phyloP scores from a whole-genome alignment of 2,797 vertebrate species.

The Gephyroberyx darwinii region DNA sequence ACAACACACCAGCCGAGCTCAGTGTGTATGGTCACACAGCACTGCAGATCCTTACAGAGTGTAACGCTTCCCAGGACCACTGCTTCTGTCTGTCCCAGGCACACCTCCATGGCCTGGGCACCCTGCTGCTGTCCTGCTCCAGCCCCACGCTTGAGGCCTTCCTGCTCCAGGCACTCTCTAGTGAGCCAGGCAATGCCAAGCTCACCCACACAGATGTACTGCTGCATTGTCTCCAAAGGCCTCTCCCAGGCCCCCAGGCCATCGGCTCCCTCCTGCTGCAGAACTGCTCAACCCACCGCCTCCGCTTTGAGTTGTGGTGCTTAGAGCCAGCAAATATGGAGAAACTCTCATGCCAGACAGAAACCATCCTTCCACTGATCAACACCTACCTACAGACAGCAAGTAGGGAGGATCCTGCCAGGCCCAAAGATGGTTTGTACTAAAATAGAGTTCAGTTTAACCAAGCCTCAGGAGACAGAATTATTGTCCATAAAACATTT shows the following conservation, averaged over 20 bases:
- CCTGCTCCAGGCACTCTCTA: slow-evolving; percentile 81
- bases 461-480: neutral
- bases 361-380: slow-evolving; percentile 82
- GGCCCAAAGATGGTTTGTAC: slow-evolving; percentile 82
- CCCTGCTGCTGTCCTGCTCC: slow-evolving; percentile 82
- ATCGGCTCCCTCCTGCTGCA: slow-evolving; percentile 79
- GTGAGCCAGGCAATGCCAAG: slow-evolving; percentile 79
- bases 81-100: slow-evolving; percentile 77
- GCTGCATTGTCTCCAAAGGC: slow-evolving; percentile 82
- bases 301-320: slow-evolving; percentile 92
- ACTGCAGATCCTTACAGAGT: slow-evolving; percentile 83
- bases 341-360: slow-evolving; percentile 68
- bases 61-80: slow-evolving; percentile 55
- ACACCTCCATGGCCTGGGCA: slow-evolving; percentile 83
- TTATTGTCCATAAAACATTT: neutral
- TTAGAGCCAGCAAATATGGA: slow-evolving; percentile 65
- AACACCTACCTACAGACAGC: slow-evolving; percentile 80
- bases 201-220: slow-evolving; percentile 79
- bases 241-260: slow-evolving; percentile 68
- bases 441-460: neutral
- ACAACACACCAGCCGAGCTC: slow-evolving; percentile 65
- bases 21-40: slow-evolving; percentile 84
- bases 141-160: slow-evolving; percentile 82
- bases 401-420: slow-evolving; percentile 64
- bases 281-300: slow-evolving; percentile 84